phyloP scores from a whole-genome alignment of 1,140 invertebrate species.

The Drosophila melanogaster region Release_6_plus_ISO1_MT NT_037436.4:21404501-21405000 shows the following conservation, averaged over 20 bases:
- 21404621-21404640: background rate
- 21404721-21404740: too few species aligned
- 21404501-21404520: slow-evolving; percentile 39
- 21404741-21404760: too few species aligned
- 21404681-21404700: too few species aligned
- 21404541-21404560: slow-evolving; percentile 18
- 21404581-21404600: background rate
- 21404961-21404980: slow-evolving; percentile 28
- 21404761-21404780: too few species aligned
- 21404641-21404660: background rate
- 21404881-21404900: slow-evolving; percentile 14
- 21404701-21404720: too few species aligned
- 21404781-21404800: too few species aligned
- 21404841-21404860: background rate
- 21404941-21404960: background rate
- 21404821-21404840: background rate
- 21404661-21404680: too few species aligned
- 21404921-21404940: slow-evolving; percentile 25
- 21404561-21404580: slow-evolving; percentile 16
- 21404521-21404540: slow-evolving; percentile 51
- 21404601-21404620: too few species aligned
- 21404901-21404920: slow-evolving; percentile 34
- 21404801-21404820: background rate
- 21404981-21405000: slow-evolving; percentile 4
- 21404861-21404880: background rate